Evolutionary conservation across 2,113 vertebrate genomes (phyloP).

Genomic region (Eubucco bourcierii): DNA sequence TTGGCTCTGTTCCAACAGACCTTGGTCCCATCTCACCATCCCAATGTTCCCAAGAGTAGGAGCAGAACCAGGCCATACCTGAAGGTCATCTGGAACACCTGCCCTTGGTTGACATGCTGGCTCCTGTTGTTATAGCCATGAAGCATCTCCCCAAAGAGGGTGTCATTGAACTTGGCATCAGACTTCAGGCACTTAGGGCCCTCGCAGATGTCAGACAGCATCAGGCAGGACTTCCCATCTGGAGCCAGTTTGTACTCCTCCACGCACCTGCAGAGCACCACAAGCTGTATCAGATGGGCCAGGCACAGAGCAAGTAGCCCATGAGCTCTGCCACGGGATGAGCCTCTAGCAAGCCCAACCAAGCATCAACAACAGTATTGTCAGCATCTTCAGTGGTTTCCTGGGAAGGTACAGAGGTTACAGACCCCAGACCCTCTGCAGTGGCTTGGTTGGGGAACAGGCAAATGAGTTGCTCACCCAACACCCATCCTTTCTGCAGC

Average conservation of each 20-base stretch:
- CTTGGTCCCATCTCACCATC: background rate
- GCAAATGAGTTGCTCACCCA: rapidly evolving
- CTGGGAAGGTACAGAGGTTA: background rate
- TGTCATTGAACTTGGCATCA: constrained; percentile 90
- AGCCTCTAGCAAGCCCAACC: background rate
- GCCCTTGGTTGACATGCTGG: constrained; percentile 92
- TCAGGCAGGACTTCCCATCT: constrained; percentile 93
- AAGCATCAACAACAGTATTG: background rate
- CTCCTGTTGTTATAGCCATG: constrained; percentile 95
- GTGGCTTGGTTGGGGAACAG: rapidly evolving
- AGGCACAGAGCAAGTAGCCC: background rate
- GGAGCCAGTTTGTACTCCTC: constrained; percentile 95
- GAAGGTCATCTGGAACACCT: constrained; percentile 99
- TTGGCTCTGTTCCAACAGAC: background rate
- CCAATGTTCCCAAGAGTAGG: rapidly evolving
- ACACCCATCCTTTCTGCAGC: background rate
- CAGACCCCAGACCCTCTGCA: background rate
- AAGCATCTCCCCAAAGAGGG: constrained; percentile 96
- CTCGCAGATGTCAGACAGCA: constrained; percentile 91
- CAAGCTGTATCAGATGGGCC: background rate
- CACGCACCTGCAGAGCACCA: constrained; percentile 83
- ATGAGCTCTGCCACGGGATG: rapidly evolving
- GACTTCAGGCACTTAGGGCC: constrained; percentile 88
- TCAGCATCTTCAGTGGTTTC: background rate
- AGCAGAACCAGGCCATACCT: constrained; percentile 75